phyloP scores from a whole-genome alignment of 2,113 vertebrate genomes.

The Phoenicopterus ruber region DNA sequence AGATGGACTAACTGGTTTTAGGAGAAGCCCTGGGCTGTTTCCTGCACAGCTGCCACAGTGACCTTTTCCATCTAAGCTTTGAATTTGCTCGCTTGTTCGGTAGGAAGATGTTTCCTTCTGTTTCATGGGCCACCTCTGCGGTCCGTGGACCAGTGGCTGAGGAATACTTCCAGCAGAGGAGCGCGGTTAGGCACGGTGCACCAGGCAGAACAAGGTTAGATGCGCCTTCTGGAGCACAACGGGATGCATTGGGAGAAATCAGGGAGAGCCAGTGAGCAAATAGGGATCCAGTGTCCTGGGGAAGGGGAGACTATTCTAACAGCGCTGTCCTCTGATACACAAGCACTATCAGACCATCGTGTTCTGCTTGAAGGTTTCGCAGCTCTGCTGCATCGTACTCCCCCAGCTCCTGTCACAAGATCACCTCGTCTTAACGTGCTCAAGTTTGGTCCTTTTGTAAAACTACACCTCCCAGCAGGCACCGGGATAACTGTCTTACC shows the following conservation, averaged over 20 bases:
- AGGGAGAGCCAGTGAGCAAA: not conserved
- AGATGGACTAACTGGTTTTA: rapidly evolving
- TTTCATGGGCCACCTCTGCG: not conserved
- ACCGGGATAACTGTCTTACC: not conserved
- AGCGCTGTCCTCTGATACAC: not conserved
- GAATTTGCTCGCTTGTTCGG: not conserved
- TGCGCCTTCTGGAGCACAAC: not conserved
- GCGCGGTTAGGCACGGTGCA: rapidly evolving
- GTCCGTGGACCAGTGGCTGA: rapidly evolving
- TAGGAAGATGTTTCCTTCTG: not conserved
- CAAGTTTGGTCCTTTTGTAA: not conserved
- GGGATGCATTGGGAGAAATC: not conserved
- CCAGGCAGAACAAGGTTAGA: not conserved
- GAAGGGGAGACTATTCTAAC: not conserved
- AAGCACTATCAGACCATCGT: rapidly evolving
- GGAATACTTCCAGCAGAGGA: not conserved
- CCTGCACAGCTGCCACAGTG: not conserved
- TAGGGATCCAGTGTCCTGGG: too few relatives aligned
- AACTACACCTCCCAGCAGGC: slow-evolving; percentile 77
- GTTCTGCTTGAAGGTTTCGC: not conserved
- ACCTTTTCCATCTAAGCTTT: not conserved
- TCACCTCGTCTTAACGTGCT: rapidly evolving
- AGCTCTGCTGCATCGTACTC: not conserved
- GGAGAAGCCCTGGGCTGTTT: not conserved
- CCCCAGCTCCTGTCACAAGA: not conserved